Conservation (phyloP, 2,888 invertebrate genomes). For the Cephus runcator region DNA sequence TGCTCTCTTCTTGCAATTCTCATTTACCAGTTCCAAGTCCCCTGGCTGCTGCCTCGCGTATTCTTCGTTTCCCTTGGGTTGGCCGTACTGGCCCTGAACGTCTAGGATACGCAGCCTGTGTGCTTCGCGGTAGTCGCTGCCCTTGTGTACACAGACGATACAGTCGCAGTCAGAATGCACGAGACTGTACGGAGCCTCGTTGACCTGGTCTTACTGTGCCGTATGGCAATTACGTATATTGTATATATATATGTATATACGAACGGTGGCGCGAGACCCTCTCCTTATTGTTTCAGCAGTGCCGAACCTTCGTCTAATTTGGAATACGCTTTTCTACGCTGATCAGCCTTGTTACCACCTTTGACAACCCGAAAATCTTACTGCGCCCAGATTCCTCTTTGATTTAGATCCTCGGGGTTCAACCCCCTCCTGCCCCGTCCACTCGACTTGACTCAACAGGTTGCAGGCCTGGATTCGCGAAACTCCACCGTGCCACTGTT, state of each 20-base stretch:
- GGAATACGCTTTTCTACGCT: not conserved
- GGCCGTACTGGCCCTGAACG: not conserved
- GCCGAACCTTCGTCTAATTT: not conserved
- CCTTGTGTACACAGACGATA: not conserved
- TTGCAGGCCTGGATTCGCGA: conserved; percentile 34
- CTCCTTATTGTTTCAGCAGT: not conserved
- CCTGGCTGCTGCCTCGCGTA: not conserved
- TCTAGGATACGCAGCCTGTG: not conserved
- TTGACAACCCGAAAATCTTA: not conserved
- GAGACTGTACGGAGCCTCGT: not conserved
- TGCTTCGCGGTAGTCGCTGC: not conserved
- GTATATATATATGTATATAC: not conserved
- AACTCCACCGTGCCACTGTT: not conserved
- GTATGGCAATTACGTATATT: not conserved
- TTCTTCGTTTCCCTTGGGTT: not conserved
- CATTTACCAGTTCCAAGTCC: not conserved
- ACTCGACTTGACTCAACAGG: conserved; percentile 42
- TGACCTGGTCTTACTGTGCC: not conserved
- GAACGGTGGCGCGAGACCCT: no score
- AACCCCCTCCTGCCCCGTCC: not conserved
- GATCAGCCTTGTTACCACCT: not conserved
- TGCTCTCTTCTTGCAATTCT: not conserved
- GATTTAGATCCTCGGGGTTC: not conserved
- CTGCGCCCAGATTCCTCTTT: not conserved
- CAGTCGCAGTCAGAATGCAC: not conserved